These are phyloP conservation scores for Bostrychus sinensis DNA, from an alignment of 2,113 vertebrate genomes.

Conservation along the genomic window DNA sequence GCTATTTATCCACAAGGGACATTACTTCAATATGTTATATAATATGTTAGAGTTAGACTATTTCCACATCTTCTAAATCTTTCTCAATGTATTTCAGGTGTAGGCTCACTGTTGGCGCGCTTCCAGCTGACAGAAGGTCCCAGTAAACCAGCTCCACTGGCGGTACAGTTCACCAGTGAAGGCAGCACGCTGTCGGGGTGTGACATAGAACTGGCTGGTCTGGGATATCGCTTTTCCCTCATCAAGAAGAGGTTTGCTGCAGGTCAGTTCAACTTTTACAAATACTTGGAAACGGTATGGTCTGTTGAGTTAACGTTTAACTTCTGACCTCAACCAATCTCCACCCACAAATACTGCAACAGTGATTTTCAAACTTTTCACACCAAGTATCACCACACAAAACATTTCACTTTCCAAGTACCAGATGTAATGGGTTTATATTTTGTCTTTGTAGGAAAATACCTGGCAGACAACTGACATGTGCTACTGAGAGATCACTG, in stretches of 20 bases:
- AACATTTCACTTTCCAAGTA: no score
- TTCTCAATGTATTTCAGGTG: constrained; percentile 74
- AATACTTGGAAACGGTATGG: neutral
- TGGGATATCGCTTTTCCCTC: constrained; percentile 96
- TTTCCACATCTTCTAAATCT: neutral
- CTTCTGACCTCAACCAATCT: no score
- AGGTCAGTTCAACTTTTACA: constrained; percentile 76
- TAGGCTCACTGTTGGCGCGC: constrained; percentile 92
- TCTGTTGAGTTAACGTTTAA: neutral
- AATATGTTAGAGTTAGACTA: neutral
- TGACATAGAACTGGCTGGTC: constrained; percentile 93
- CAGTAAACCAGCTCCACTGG: constrained; percentile 90
- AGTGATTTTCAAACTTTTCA: no score
- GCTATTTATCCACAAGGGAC: no score
- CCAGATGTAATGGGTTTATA: neutral
- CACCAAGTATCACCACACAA: no score
- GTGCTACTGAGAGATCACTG: constrained; percentile 52
- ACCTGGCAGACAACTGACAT: constrained; percentile 93
- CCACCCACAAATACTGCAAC: no score
- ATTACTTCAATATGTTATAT: no score
- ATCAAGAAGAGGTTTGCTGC: constrained; percentile 98
- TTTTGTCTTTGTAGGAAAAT: constrained; percentile 86
- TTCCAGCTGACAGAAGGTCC: constrained; percentile 93
- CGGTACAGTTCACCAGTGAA: constrained; percentile 97
- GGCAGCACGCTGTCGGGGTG: constrained; percentile 95